Base-by-base conservation (phyloP, 2,797 vertebrate species). In the Acomys russatus region DNA sequence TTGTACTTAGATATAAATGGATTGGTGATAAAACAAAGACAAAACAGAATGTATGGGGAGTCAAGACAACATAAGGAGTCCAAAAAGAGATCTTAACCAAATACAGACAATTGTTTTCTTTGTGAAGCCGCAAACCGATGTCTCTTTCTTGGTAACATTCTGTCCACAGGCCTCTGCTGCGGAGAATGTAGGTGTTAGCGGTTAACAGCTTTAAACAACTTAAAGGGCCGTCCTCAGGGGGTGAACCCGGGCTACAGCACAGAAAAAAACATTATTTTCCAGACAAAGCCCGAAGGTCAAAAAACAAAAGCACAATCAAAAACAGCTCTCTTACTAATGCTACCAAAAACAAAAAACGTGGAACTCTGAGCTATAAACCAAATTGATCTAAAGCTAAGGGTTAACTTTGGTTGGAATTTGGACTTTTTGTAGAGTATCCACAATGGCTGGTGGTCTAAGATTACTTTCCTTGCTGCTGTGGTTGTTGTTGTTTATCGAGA, bases 21-120 rank as follows among this genome's bases (percentile, higher is more conserved):
- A 22, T 86, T 66, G 61, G 44, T 9, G 64, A 93, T 76, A 89
- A 94, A 94, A 96, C 61, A 38, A 61, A 56, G 77, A 68, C 61
- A 92, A 77, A 93, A 88, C 33, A 88, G 70, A 77, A 92, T 68
- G 82, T 85, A 88, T 11, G 80, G 70, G 44, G 83, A 94, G 61
- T 92, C 78, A 83, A 84, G 88, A 94, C 83, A 95, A 88, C 88
- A 71, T 74, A 95, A 92, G 77, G 59, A 93, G 22, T 76, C 90
- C 90, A 93, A 94, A 96, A 96, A 54, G 90, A 94, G 85, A 95
- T 14, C 80, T 33, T 74, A 95, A 92, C 90, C 90, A 97, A 88
- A 89, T 79, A 91, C 91, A 90, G 92, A 96, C 95, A 94, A 95
- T 59, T 94, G 91, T 83, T 90, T 51, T 56, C 94, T 88, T 80